phyloP scores from a whole-genome alignment of 2,888 invertebrate genomes.

The Steromphala cineraria region DNA sequence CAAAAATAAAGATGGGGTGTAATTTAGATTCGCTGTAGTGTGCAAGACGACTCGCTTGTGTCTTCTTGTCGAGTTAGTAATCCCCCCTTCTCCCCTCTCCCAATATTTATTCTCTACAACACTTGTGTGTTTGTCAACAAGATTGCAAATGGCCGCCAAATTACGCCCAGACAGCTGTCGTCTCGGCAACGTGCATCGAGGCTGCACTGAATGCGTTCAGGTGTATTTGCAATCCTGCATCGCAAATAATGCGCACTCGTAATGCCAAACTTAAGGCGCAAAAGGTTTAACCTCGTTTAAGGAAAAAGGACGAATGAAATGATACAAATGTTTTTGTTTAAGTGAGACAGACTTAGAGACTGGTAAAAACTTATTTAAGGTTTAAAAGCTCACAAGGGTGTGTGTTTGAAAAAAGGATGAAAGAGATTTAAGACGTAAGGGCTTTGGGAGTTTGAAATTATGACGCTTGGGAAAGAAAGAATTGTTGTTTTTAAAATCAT shows the following conservation, averaged over 20 bases:
- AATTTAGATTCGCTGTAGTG: neutral
- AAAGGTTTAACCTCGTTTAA: neutral
- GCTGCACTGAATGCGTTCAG: neutral
- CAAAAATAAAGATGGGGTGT: neutral
- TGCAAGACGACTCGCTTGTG: neutral
- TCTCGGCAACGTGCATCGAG: neutral
- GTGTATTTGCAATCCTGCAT: neutral
- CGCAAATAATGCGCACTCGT: neutral
- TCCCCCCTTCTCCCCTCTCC: neutral
- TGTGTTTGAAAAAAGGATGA: no score
- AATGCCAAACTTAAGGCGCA: neutral
- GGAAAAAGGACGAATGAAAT: neutral
- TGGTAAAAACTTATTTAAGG: no score
- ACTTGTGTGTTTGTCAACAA: neutral
- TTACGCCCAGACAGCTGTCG: neutral
- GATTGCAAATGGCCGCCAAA: neutral
- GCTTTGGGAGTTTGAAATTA: no score
- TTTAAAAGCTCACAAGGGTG: no score
- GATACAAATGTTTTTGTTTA: conserved; percentile 5
- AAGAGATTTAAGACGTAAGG: no score
- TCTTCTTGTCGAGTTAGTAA: neutral
- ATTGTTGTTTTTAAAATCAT: no score
- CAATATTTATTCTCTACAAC: neutral
- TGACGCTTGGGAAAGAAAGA: no score
- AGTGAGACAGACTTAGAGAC: neutral